These are phyloP conservation scores for Cheiracanthium punctorium DNA, from an alignment of 2,888 invertebrate species.

Conservation along the genomic window DNA sequence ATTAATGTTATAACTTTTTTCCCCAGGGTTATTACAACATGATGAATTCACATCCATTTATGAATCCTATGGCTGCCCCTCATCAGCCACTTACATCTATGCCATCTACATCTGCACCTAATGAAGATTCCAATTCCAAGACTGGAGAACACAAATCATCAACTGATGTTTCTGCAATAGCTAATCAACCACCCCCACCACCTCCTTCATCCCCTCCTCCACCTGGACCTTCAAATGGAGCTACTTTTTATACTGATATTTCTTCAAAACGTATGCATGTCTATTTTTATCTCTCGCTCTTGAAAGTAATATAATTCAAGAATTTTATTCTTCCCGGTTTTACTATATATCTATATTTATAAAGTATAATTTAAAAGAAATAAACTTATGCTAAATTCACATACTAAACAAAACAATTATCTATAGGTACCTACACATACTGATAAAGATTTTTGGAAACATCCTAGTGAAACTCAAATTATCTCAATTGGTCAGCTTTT, in stretches of 20 bases:
- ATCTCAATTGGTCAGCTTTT: too few species aligned
- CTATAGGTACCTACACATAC: too few species aligned
- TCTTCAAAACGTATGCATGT: constrained; percentile 14
- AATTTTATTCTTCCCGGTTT: neutral
- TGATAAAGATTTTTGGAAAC: too few species aligned
- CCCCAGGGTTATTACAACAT: constrained; percentile 23
- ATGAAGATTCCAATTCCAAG: neutral
- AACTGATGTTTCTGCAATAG: constrained; percentile 51
- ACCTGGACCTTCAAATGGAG: constrained; percentile 75
- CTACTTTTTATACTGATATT: constrained; percentile 18
- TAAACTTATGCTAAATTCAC: too few species aligned
- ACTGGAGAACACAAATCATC: neutral
- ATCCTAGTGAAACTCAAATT: too few species aligned
- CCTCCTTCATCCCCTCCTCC: constrained; percentile 79
- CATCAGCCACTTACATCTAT: neutral
- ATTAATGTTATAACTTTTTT: too few species aligned
- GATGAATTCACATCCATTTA: constrained; percentile 18
- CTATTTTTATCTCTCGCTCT: too few species aligned
- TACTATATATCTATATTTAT: too few species aligned
- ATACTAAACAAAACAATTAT: too few species aligned
- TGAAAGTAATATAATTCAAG: neutral
- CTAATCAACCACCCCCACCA: constrained; percentile 79
- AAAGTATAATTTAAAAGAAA: too few species aligned
- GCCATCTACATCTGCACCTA: constrained; percentile 11
- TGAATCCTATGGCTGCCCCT: constrained; percentile 18